Base-by-base conservation (phyloP, 2,888 invertebrate genomes). In the Melikaiella ostensackeni region DNA sequence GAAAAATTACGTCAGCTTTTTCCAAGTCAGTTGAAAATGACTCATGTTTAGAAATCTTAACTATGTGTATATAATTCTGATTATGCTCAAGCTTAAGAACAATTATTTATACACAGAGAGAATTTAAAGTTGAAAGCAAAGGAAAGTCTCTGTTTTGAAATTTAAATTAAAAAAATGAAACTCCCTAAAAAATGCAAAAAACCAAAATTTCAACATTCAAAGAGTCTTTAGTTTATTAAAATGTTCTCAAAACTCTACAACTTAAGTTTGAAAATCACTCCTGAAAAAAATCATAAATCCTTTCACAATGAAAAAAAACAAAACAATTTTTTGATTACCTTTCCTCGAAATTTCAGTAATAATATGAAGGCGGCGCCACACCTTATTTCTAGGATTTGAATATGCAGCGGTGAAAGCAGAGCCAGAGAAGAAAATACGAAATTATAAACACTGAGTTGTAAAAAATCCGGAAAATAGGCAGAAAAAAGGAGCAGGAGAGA, bases 391-490 rank as follows among this genome's bases (percentile, higher is more conserved):
- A 30, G 30, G 66, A 50, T 30, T 30, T 27, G 42, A 66, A 19
- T 19, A 42, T 13, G 2, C 2, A 38, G 8, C 11, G 42, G 66
- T 62, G 61, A 77, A 74, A 46, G 33, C 27, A 16, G 42, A 35
- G 27, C 50, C 9, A 75, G 59, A 55, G 27, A 75, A 61, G 13
- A 70, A 79, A 82, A 82, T 73, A 77, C 78, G 82, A 80, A 79
- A 79, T 76, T 57, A 79, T 50, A 50, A 50, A 6, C 8, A 50
- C 7, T 19, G n/a, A 38, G 27, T 33, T 30, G 38, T 57, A 79
- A 80, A 81, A 82, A 73, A 77, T 19, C 42, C 42, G 80, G 82
- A 80, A 80, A 78, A 78, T 55, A 79, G 78, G 62, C 66, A 77
- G 38, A 76, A 74, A 77, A 63, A 78, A 66, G 55, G 59, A 74